A percentile compares a stretch with the other conserved stretches of the same genome.
phyloP scores from a whole-genome alignment of 2,113 vertebrate genomes.

The Proteles cristata region DNA sequence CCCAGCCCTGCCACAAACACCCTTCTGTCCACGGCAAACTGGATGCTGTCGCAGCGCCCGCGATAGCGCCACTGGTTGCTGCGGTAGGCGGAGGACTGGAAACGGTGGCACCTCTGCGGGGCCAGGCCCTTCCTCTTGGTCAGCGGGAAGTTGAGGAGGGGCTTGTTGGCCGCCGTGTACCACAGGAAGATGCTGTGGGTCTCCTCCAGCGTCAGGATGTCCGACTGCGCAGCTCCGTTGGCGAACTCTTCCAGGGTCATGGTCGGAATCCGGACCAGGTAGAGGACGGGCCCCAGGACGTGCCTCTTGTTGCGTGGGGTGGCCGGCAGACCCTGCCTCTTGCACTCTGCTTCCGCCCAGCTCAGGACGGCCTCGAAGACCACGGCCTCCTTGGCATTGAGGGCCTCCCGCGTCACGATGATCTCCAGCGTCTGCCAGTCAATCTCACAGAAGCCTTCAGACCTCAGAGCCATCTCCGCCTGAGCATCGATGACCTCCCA shows the following conservation, averaged over 20 bases:
- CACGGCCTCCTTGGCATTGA: conserved; percentile 95
- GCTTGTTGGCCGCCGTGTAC: conserved; percentile 97
- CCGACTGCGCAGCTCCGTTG: conserved; percentile 94
- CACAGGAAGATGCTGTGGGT: conserved; percentile 96
- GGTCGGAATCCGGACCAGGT: conserved; percentile 94
- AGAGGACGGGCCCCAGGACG: conserved; percentile 93
- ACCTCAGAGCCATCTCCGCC: conserved; percentile 95
- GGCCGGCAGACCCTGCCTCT: conserved; percentile 88
- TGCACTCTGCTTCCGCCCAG: conserved; percentile 97
- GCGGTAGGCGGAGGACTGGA: conserved; percentile 96
- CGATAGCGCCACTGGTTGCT: conserved; percentile 99
- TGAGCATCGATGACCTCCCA: conserved; percentile 99
- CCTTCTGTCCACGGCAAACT: conserved; percentile 96
- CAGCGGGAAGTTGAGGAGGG: conserved; percentile 92
- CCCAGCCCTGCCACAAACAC: conserved; percentile 96
- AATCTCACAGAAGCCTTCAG: conserved; percentile 96
- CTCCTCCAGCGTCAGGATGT: conserved; percentile 97
- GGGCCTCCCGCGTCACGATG: conserved; percentile 94
- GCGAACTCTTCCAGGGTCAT: conserved; percentile 98
- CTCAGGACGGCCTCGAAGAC: conserved; percentile 94
- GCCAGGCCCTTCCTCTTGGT: conserved; percentile 90
- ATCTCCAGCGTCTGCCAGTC: conserved; percentile 95
- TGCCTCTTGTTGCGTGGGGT: conserved; percentile 90
- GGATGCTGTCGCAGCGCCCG: conserved; percentile 98
- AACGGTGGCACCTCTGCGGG: conserved; percentile 94